Evolutionary conservation across 1,140 invertebrate genomes (phyloP).

Genomic region (Rhopalosiphum padi): DNA sequence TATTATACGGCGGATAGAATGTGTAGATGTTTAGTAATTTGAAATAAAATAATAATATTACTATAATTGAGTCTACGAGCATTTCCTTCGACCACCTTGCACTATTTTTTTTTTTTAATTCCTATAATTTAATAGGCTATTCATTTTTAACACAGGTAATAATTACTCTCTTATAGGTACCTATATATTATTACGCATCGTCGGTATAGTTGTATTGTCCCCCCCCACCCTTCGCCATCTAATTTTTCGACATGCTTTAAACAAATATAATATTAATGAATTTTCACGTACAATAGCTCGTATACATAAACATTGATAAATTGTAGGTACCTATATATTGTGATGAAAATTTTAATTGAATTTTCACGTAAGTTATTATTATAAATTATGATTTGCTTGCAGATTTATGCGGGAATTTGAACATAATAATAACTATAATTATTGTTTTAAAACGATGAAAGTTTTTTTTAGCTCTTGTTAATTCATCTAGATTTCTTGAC

Average conservation of each 20-base stretch:
- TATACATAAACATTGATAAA: neutral
- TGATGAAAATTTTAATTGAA: neutral
- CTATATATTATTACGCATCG: neutral
- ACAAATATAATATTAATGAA: neutral
- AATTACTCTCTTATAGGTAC: neutral
- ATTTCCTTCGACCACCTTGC: slow-evolving; percentile 18
- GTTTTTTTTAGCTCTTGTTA: slow-evolving; percentile 14
- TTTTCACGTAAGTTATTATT: neutral
- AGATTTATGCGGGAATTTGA: neutral
- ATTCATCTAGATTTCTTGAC: neutral
- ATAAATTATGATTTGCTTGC: neutral
- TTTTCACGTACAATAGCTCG: neutral
- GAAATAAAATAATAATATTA: neutral
- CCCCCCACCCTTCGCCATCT: rapidly evolving
- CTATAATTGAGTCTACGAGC: neutral
- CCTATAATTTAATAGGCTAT: slow-evolving; percentile 6
- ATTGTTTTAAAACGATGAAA: neutral
- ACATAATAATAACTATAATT: neutral
- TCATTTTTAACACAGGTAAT: neutral
- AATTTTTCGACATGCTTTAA: neutral
- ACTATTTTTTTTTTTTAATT: slow-evolving; percentile 27
- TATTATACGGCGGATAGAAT: neutral
- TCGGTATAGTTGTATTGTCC: neutral
- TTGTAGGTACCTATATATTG: neutral
- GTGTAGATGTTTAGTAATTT: slow-evolving; percentile 5